Evolutionary conservation across 2,797 vertebrate genomes (phyloP), one percentile per base, ranked within the genome.

Genomic region (Capromys pilorides): DNA sequence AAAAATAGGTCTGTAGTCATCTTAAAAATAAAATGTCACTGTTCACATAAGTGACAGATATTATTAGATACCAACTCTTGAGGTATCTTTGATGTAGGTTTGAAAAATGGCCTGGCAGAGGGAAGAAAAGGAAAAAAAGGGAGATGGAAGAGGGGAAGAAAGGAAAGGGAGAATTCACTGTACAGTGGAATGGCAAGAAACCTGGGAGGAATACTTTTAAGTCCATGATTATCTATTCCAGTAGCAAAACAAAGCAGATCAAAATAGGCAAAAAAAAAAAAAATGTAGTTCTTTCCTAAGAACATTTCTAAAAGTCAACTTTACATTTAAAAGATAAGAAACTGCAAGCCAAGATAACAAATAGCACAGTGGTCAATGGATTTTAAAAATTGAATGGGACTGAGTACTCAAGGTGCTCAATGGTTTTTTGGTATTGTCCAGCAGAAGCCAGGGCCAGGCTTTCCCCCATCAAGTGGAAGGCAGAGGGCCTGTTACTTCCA

Each of bases 1-100:
- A 97, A 97, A 97, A 97, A 97, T 97, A 97, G 89, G 97, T 97
- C 96, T 97, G 96, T 96, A 95, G 94, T 97, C 89, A 97, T 97
- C 81, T 97, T 97, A 97, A 97, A 97, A 97, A 94, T 97, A 97
- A 96, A 97, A 95, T 31, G 78, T 91, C 91, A 64, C 84, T 94
- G 69, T 88, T 97, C 94, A 86, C 54, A 39, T 86, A 94, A 96
- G 77, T 64, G 82, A 90, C 86, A 94, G 93, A 86, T 97, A 95
- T 87, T 97, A 86, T 73, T 71, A 95, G 96, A 96, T 96, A 97
- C 95, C 90, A 95, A 95, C 71, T 36, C 57, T 62, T 83, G 92
- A 92, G 92, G 96, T 97, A 97, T 88, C 96, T 93, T 71, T 45
- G 95, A 96, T 91, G 82, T 78, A 26, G 92, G 86, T 81, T 18